These are phyloP conservation scores for Dryocosmus kuriphilus DNA, from an alignment of 2,888 invertebrate species.

Conservation along the genomic window DNA sequence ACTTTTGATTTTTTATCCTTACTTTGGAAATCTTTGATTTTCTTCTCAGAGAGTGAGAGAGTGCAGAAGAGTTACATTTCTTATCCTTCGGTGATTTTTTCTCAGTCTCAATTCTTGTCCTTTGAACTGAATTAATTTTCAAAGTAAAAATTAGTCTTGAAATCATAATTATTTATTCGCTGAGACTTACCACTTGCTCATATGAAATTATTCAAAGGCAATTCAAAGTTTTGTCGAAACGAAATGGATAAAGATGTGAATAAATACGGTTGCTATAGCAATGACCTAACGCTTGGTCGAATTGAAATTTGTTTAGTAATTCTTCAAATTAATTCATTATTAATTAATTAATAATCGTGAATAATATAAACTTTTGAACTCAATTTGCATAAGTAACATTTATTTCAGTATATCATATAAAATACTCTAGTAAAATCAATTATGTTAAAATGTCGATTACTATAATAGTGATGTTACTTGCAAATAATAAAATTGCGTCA, in stretches of 20 bases:
- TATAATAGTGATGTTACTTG: not conserved
- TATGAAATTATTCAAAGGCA: not conserved
- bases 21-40: not conserved
- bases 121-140: slow-evolving; percentile 2
- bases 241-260: not conserved
- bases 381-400: slow-evolving; percentile 48
- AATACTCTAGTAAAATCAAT: slow-evolving; percentile 49
- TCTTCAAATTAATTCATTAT: slow-evolving; percentile 23
- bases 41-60: not conserved
- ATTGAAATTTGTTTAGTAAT: not conserved
- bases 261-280: slow-evolving; percentile 24
- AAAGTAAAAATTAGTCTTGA: not conserved
- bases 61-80: not conserved
- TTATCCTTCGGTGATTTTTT: not conserved
- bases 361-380: not conserved
- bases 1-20: not conserved
- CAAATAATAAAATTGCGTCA: slow-evolving; percentile 36
- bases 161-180: not conserved
- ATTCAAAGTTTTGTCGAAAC: not conserved
- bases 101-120: not conserved
- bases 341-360: not conserved
- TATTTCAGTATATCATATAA: slow-evolving; percentile 50
- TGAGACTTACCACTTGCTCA: not conserved
- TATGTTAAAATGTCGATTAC: slow-evolving; percentile 32
- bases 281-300: slow-evolving; percentile 1